Evolutionary conservation across 1,140 invertebrate species (phyloP).

Genomic region (Neodiprion fabricii): DNA sequence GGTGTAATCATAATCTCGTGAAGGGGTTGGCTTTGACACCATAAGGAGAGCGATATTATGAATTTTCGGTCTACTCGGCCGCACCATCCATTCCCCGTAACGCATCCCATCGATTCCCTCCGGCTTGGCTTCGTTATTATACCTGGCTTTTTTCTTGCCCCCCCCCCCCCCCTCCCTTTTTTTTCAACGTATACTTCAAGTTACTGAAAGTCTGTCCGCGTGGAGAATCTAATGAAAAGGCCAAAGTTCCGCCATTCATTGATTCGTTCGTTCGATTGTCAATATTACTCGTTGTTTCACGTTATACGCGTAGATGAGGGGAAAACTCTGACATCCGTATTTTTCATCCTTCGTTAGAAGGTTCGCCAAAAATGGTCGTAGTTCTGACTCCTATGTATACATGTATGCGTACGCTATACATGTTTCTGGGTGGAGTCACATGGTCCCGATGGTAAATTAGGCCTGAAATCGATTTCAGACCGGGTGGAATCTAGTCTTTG

Average conservation of each 20-base stretch:
- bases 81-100: neutral
- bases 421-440: slow-evolving; percentile 20
- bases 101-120: no score
- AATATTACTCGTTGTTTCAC: neutral
- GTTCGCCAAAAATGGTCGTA: neutral
- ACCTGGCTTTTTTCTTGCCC: no score
- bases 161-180: no score
- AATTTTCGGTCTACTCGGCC: slow-evolving; percentile 16
- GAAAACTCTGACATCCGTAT: neutral
- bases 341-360: neutral
- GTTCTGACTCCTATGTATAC: neutral
- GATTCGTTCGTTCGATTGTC: neutral
- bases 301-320: neutral
- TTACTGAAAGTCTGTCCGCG: no score
- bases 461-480: slow-evolving; percentile 32
- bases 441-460: slow-evolving; percentile 30
- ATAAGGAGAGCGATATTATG: slow-evolving; percentile 42
- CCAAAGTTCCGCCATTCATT: neutral
- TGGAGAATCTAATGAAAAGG: no score
- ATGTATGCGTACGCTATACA: neutral
- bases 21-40: slow-evolving; percentile 37
- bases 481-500: slow-evolving; percentile 13
- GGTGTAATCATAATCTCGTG: slow-evolving; percentile 33
- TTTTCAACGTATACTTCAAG: no score
- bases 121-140: no score